Evolutionary conservation across 2,797 vertebrate species (phyloP), one percentile per base, ranked within the genome.

Genomic region (Pipistrellus kuhlii): DNA sequence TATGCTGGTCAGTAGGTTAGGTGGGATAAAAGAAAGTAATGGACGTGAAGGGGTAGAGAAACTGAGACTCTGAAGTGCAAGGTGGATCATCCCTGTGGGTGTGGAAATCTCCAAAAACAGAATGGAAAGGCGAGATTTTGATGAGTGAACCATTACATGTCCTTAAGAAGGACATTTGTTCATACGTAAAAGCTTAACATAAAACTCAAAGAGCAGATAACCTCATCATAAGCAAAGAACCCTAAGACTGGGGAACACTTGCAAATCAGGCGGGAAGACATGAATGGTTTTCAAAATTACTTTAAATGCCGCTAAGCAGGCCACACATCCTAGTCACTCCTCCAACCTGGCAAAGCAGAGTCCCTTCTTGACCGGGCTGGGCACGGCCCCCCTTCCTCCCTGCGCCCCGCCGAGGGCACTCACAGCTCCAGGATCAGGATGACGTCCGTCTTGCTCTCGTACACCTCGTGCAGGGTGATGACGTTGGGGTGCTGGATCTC

Each of bases 361-460:
- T 2, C 5, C 7, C 3, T 12, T n/a, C 72, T 81, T 0, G 6
- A 30, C 1, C 5, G 18, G 66, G 57, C 25, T 44, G 21, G 17
- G 0, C 0, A 11, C 57, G 2, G 8, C 53, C 18, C 41, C 27
- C 21, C 30, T 66, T 27, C 35, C 13, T 1, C 10, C 55, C 41
- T 1, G 0, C 6, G 59, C 71, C 21, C 13, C 3, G 12, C 21
- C 55, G 59, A 1, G 48, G 23, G 44, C 91, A 99, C 99, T 99
- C 98, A 99, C 99, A 99, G 99, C 97, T 99, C 99, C 95, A 99
- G 98, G 98, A 99, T 99, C 90, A 99, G 99, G 97, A 99, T 99
- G 98, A 99, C 99, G 55, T 99, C 99, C 0, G 98, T 98, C 98
- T 99, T 99, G 98, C 98, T 99, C 97, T 99, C 99, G 27, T 99